Conservation (phyloP, 2,888 invertebrate species). For the Gryllus longicercus region DNA sequence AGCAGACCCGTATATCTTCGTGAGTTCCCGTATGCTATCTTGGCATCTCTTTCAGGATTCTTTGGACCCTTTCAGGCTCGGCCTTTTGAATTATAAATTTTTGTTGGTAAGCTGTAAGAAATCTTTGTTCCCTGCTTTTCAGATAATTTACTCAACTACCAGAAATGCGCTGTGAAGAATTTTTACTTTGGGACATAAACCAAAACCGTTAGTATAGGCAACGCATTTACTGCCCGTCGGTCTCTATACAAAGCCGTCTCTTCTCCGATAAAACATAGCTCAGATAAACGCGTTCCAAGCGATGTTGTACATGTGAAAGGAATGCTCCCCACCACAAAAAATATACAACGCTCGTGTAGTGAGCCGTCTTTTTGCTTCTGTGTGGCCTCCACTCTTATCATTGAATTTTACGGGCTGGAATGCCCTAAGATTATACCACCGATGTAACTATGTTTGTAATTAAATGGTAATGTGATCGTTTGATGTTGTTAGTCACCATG, state of each 20-base stretch:
- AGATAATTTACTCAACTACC: not conserved
- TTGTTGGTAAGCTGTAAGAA: not conserved
- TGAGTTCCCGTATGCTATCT: not conserved
- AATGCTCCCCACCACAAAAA: not conserved
- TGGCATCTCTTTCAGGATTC: not conserved
- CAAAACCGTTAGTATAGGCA: conserved; percentile 11
- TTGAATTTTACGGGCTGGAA: not conserved
- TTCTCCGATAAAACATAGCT: not conserved
- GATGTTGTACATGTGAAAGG: not conserved
- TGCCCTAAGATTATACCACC: no score
- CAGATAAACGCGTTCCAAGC: not conserved
- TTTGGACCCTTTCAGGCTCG: conserved; percentile 2
- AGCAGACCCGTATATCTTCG: not conserved
- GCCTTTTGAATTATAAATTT: not conserved
- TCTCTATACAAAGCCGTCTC: not conserved
- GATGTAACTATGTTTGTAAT: no score
- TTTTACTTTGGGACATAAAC: conserved; percentile 17
- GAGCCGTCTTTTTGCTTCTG: not conserved
- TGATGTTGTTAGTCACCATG: no score
- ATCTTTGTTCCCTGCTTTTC: not conserved
- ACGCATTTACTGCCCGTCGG: conserved; percentile 4
- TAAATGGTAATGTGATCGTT: no score
- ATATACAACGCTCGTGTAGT: no score
- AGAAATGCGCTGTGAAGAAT: not conserved
- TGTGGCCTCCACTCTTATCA: not conserved